Percentiles rank a stretch among this genome's conserved stretches.
These are phyloP conservation scores for Tamandua tetradactyla DNA, from an alignment of 2,797 vertebrate genomes.

Conservation along the genomic window DNA sequence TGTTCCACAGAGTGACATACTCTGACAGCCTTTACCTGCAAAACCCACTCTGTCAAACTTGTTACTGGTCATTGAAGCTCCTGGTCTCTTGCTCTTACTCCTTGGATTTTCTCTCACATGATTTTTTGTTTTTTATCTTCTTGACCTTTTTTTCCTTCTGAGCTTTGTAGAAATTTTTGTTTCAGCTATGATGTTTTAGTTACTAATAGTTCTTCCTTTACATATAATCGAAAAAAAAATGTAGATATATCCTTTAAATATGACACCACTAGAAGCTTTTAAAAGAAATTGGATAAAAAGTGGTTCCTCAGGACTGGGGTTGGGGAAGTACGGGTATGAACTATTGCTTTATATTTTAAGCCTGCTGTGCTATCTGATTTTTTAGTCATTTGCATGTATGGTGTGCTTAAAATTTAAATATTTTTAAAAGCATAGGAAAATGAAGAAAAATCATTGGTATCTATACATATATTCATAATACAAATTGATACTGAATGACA, in stretches of 20 bases:
- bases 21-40: background rate
- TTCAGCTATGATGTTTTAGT: constrained; percentile 11
- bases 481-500: background rate
- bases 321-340: background rate
- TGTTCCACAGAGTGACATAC: background rate
- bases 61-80: background rate
- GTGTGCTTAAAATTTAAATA: background rate
- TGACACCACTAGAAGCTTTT: background rate
- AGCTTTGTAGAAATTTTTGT: constrained; percentile 2
- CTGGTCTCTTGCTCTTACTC: background rate
- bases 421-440: background rate
- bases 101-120: constrained; percentile 1
- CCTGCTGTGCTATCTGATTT: background rate
- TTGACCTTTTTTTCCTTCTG: constrained; percentile 3
- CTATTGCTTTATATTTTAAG: background rate
- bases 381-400: background rate
- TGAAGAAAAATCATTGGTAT: background rate
- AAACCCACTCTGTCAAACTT: no score
- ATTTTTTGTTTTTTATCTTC: background rate
- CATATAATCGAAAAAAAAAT: background rate
- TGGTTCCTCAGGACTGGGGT: background rate
- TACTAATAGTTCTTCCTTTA: background rate
- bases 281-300: background rate
- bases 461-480: background rate
- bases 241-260: background rate